Evolutionary conservation across 1,140 invertebrate species (phyloP), one percentile per base, ranked within the genome.

Genomic region (Bombus pyrosoma): DNA sequence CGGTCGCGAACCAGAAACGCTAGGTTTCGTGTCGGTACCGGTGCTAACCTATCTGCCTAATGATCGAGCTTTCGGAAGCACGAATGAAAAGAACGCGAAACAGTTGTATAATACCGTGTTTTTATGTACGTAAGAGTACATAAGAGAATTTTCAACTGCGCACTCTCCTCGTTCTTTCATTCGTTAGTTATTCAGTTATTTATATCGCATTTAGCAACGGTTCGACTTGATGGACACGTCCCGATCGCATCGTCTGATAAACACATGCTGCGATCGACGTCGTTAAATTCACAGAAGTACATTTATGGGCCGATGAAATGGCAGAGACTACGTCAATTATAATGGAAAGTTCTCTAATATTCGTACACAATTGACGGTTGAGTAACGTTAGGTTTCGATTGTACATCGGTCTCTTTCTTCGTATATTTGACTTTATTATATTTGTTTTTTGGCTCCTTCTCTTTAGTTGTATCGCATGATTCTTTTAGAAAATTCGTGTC

Each of bases 51-150:
- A 84, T 84, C 82, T 41, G 82, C 37, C 18, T 62, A 62, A 84
- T 62, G 83, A 84, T 84, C 83, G 64, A 43, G 37, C n/a, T 41
- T 71, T 71, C 64, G 43, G 74, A 59, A 59, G 64, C 73, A 77
- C 81, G 81, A 83, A 77, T 39, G 74, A 69, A 77, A 76, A 83
- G 15, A 78, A 62, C 66, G 41, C 72, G 73, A 79, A 78, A 59
- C 83, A 22, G 37, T 71, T 59, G 75, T 84, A 47, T 22, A 39
- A 62, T 47, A 62, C 28, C 57, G 66, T 69, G 47, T 39, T 77
- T 77, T 13, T 59, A 62, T 62, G 12, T n/a, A 25, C 12, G 47
- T 53, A 53, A 53, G 47, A 22, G 47, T 22, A 47, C 47, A 22
- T 53, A 22, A 18, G 47, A 18, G 18, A 53, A 22, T 53, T 53